Conservation (phyloP, 2,113 vertebrate genomes). For the Ptilorrhoa leucosticta region DNA sequence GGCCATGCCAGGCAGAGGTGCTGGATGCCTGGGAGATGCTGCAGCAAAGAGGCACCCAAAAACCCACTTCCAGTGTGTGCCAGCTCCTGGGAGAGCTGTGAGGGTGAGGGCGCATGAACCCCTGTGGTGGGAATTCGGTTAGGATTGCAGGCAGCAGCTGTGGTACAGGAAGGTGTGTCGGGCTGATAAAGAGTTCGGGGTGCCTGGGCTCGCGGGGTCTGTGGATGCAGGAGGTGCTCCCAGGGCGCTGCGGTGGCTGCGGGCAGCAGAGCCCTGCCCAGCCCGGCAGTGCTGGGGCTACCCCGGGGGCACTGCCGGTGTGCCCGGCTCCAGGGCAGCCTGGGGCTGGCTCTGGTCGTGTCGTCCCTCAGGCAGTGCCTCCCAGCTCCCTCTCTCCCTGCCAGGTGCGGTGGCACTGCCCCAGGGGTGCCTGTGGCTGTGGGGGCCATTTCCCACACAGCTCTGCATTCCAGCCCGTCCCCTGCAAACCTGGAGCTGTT, state of each 20-base stretch:
- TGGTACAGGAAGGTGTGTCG: background rate
- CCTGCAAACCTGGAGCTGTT: background rate
- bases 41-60: background rate
- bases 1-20: background rate
- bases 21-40: background rate
- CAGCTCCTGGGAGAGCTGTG: background rate
- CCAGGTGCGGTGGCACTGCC: background rate
- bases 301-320: background rate
- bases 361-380: background rate
- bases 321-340: background rate
- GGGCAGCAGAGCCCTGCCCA: background rate
- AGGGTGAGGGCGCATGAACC: rapidly evolving
- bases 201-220: rapidly evolving
- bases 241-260: rapidly evolving
- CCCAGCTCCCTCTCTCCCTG: background rate
- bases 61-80: background rate
- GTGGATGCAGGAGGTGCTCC: background rate
- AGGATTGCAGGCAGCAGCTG: background rate
- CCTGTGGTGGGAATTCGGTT: rapidly evolving
- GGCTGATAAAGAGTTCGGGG: background rate
- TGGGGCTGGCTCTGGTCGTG: background rate
- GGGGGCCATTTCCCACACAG: background rate
- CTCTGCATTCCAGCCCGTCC: background rate
- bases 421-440: rapidly evolving
- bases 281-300: rapidly evolving